Evolutionary conservation across 2,113 vertebrate species (phyloP), one percentile per base, ranked within the genome.

Genomic region (Balaeniceps rex): DNA sequence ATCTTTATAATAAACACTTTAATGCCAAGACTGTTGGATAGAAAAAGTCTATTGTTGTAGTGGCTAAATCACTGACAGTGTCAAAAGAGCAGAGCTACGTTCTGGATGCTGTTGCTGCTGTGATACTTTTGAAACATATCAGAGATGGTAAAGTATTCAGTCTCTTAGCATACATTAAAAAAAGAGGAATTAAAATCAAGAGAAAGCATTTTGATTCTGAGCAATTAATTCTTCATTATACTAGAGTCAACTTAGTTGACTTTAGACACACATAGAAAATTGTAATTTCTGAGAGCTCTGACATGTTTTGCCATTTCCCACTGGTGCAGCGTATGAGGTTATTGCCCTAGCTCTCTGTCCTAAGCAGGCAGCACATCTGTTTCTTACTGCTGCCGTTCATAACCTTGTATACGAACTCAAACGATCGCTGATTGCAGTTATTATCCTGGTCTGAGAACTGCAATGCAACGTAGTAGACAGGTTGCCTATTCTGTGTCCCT

Each of bases 141-240:
- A 66, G 36, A 63, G 25, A 46, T 51, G 55, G 18, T 46, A 69
- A 83, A 69, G 9, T n/a, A 3, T 42, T 77, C 33, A 23, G 33
- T 74, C 38, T 81, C 17, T 69, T 63, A 49, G 52, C 5, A 4
- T 12, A 49, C 5, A 46, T 44, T 31, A n/a, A 93, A 84, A 72
- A 63, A 75, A 14, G 16, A 79, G 33, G 0, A 25, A 77, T 75
- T 75, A 83, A 88, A 72, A 58, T 77, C 31, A 89, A 92, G 36
- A 74, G 33, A 75, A 68, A 95, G 13, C 8, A 89, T 52, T 95
- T 94, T 91, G 51, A 68, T 96, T 93, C 34, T 72, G 47, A 95
- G 58, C 26, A 63, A 44, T 90, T 93, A 3, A 44, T 68, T 84
- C 60, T 46, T 87, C 80, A 75, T 90, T 88, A 83, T 63, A 29